phyloP scores from a whole-genome alignment of 1,140 invertebrate species.

The Stegodyphus dumicola region DNA sequence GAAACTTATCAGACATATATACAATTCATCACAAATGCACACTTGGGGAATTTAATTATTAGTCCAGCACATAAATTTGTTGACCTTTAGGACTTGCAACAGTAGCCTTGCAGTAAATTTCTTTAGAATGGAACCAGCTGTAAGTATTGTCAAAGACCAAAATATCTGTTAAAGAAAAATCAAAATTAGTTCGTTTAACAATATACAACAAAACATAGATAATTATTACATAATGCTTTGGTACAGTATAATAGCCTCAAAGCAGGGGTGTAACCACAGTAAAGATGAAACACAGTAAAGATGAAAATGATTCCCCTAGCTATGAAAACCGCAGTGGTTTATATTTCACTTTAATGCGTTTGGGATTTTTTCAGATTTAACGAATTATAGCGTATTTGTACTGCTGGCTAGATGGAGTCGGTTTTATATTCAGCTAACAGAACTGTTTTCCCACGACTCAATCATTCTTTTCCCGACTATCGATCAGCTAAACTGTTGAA shows the following conservation, averaged over 20 bases:
- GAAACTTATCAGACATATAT: no score
- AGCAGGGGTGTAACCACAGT: neutral
- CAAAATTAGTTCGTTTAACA: neutral
- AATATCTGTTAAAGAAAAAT: neutral
- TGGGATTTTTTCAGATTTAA: no score
- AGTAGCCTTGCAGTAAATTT: neutral
- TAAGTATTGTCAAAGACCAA: constrained; percentile 3
- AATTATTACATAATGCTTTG: neutral
- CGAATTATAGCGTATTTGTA: no score
- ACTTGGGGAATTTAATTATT: neutral
- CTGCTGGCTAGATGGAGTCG: no score
- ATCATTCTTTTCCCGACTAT: no score
- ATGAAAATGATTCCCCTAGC: neutral
- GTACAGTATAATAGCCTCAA: neutral
- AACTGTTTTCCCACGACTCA: no score
- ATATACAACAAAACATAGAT: neutral
- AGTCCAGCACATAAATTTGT: neutral
- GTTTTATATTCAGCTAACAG: no score
- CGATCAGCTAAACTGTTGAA: no score
- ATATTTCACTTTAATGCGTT: neutral
- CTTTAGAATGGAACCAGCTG: constrained; percentile 4
- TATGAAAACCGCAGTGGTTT: neutral
- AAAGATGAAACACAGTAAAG: neutral
- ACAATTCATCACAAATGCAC: no score
- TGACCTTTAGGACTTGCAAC: neutral